Percentiles rank a stretch among this genome's conserved stretches.
phyloP scores from a whole-genome alignment of 1,140 invertebrate species.

The Ylistrum balloti region DNA sequence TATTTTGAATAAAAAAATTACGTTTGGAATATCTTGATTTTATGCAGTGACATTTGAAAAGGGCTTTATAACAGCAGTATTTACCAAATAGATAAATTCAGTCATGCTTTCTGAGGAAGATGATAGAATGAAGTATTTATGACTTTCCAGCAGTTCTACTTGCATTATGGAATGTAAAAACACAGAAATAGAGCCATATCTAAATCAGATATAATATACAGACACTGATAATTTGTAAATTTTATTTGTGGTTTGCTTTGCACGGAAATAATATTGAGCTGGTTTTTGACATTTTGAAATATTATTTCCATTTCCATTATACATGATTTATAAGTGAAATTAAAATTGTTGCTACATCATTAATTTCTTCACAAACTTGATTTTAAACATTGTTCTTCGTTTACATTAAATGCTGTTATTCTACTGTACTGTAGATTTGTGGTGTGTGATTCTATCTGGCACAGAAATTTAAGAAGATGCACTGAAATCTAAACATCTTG shows the following conservation, averaged over 20 bases:
- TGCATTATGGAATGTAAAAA: not conserved
- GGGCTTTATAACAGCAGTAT: not conserved
- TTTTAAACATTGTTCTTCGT: too few species aligned
- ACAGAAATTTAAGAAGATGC: too few species aligned
- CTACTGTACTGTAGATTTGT: too few species aligned
- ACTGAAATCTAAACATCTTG: too few species aligned
- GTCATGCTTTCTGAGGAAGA: not conserved
- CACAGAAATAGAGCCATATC: not conserved
- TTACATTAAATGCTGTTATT: too few species aligned
- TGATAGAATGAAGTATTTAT: not conserved
- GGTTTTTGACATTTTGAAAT: too few species aligned
- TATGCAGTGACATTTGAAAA: not conserved
- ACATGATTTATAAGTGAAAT: too few species aligned
- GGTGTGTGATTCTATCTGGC: too few species aligned
- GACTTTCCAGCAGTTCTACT: not conserved
- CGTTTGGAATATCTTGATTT: not conserved
- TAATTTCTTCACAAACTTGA: too few species aligned
- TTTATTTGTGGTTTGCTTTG: not conserved
- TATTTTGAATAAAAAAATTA: not conserved
- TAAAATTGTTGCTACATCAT: too few species aligned
- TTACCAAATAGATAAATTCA: not conserved
- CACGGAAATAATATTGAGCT: not conserved
- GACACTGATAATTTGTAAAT: not conserved
- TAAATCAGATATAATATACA: not conserved
- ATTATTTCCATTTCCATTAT: too few species aligned